Evolutionary conservation across 2,888 invertebrate species (phyloP), one percentile per base, ranked within the genome.

Genomic region (Acleris emargana): DNA sequence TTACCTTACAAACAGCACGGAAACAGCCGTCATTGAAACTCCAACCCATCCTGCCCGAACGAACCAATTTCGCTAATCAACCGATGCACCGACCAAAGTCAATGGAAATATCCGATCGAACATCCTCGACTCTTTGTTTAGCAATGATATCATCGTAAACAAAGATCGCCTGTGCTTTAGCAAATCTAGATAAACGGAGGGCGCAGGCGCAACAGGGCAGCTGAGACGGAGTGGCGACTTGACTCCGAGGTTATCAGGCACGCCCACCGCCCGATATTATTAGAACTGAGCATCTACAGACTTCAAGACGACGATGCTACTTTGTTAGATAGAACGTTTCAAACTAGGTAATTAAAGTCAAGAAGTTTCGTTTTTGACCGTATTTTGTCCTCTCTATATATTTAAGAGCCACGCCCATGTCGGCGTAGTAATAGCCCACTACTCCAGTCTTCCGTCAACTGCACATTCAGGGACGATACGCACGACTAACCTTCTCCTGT

Each of bases 161-260:
- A 62, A 58, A 62, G 62, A 62, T 54, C 50, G 62, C 42, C 57
- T 62, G 53, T 62, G 62, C 58, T 62, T 60, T 58, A 45, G 62
- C 62, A 67, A 62, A 67, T 67, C 62, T 67, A 62, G 62, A 62
- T 62, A 62, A 58, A 62, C 49, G 71, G 69, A 71, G 70, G 66
- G 67, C 71, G 62, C 57, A 66, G 38, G 38, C 38, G 38, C 38
- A 38, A 61, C 67, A 58, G 62, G 60, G 53, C 68, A 72, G 68
- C 69, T 67, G 63, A 89, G 85, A 88, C 84, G 80, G 81, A 76
- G 78, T 84, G 86, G 85, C 87, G 86, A 80, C 84, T 75, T 83
- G 82, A 81, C 81, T 81, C 70, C 54, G 68, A 76, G 88, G 89
- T 88, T 89, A 89, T 89, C 89, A 58, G 28, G 13, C 77, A 76